Percentiles rank a stretch among this genome's conserved stretches.
Evolutionary conservation across 2,797 vertebrate species (phyloP).

Genomic region (Lutjanus argentimaculatus): DNA sequence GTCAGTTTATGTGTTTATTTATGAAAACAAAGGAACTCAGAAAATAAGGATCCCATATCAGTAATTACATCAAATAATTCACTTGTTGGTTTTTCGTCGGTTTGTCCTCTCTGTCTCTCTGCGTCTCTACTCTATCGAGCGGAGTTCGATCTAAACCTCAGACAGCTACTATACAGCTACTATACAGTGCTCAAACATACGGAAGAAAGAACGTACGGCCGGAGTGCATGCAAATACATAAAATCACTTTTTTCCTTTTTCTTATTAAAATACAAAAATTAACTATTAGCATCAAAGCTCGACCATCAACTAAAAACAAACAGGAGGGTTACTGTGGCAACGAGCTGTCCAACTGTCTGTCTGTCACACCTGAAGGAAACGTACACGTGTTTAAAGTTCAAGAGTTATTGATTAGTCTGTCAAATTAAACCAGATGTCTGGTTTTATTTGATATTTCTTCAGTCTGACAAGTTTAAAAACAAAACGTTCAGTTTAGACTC

Average conservation of each 20-base stretch:
- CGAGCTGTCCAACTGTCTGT: slow-evolving; percentile 48
- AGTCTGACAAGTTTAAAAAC: background rate
- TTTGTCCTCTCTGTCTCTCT: slow-evolving; percentile 71
- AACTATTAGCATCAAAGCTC: slow-evolving; percentile 81
- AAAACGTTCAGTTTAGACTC: background rate
- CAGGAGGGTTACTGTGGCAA: slow-evolving; percentile 80
- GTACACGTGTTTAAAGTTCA: background rate
- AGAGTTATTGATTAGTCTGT: background rate
- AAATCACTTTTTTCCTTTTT: slow-evolving; percentile 87
- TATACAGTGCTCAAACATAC: slow-evolving; percentile 94
- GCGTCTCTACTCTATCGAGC: slow-evolving; percentile 67
- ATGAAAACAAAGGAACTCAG: slow-evolving; percentile 94
- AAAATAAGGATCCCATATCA: slow-evolving; percentile 92
- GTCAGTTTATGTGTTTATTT: slow-evolving; percentile 91
- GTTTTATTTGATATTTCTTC: background rate
- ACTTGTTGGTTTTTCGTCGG: slow-evolving; percentile 82
- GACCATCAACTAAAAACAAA: slow-evolving; percentile 85
- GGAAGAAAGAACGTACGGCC: slow-evolving; percentile 92
- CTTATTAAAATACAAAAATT: slow-evolving; percentile 92
- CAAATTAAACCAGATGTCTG: slow-evolving; percentile 1
- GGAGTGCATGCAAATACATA: slow-evolving; percentile 97
- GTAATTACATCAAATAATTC: slow-evolving; percentile 93
- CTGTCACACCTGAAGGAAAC: slow-evolving; percentile 16
- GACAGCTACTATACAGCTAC: slow-evolving; percentile 94
- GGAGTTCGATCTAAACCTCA: slow-evolving; percentile 85